phyloP scores from a whole-genome alignment of 2,888 invertebrate species.

The Apamea monoglypha region DNA sequence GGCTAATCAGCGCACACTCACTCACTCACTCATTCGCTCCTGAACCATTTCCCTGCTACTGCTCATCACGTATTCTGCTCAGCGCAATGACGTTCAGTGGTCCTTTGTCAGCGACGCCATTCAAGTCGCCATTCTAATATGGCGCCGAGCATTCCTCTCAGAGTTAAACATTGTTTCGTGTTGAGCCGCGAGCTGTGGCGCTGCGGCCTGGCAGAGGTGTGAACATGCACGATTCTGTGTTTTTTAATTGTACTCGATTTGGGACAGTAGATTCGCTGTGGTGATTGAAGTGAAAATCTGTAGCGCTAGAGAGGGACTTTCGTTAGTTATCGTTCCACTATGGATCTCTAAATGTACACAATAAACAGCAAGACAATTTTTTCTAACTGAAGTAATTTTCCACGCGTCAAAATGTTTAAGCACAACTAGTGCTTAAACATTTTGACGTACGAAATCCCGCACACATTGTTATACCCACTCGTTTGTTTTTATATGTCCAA shows the following conservation, averaged over 20 bases:
- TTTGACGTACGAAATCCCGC: neutral
- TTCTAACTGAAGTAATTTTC: neutral
- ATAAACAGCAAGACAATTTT: neutral
- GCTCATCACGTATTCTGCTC: constrained; percentile 51
- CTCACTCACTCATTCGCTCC: constrained; percentile 21
- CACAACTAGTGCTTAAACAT: neutral
- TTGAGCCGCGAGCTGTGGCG: constrained; percentile 14
- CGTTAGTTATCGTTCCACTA: neutral
- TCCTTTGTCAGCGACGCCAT: constrained; percentile 52
- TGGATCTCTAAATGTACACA: neutral
- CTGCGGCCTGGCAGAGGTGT: neutral
- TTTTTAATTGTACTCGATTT: constrained; percentile 6
- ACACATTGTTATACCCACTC: constrained; percentile 13
- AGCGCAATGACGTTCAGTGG: constrained; percentile 45
- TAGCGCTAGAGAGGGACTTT: neutral
- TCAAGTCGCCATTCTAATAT: constrained; percentile 46
- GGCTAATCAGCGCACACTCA: constrained; percentile 20
- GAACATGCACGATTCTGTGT: neutral
- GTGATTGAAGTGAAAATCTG: neutral
- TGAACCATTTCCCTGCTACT: constrained; percentile 25
- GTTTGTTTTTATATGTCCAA: constrained; percentile 19
- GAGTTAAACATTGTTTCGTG: constrained; percentile 47
- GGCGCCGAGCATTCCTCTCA: constrained; percentile 38
- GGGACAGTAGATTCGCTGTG: neutral
- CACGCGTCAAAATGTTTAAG: neutral